phyloP scores from a whole-genome alignment of 2,888 invertebrate species.

The Crocallis elinguaria region DNA sequence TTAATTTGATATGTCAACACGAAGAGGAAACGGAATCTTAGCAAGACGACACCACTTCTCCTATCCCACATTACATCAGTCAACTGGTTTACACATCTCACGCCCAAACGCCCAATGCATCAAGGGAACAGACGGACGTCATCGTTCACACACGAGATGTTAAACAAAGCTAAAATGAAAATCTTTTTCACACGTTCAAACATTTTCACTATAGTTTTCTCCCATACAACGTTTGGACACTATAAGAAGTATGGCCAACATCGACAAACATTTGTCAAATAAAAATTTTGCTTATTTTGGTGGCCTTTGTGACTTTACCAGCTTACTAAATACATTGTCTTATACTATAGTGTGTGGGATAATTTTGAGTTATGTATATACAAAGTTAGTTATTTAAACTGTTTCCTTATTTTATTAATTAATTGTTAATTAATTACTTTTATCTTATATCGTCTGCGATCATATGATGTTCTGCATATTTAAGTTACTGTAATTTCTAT shows the following conservation, averaged over 20 bases:
- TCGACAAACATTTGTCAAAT: background rate
- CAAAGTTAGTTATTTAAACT: no score
- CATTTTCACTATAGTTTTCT: slow-evolving; percentile 56
- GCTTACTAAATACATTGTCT: no score
- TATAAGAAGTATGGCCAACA: slow-evolving; percentile 4
- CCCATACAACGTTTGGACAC: slow-evolving; percentile 26
- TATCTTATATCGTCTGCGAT: no score
- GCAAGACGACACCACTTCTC: background rate
- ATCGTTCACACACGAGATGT: slow-evolving; percentile 45
- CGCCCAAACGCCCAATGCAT: background rate
- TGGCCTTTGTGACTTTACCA: no score
- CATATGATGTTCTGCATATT: no score
- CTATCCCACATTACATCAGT: background rate
- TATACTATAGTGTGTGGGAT: no score
- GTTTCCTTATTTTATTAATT: no score
- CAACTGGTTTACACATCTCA: slow-evolving; percentile 13
- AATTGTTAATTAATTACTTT: no score
- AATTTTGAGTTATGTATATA: no score
- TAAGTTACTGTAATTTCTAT: no score
- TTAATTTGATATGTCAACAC: no score
- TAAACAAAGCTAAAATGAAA: slow-evolving; percentile 57
- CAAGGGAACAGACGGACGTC: slow-evolving; percentile 32
- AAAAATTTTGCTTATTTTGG: background rate
- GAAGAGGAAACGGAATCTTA: no score
- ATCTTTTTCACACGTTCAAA: slow-evolving; percentile 64